Evolutionary conservation across 2,888 invertebrate species (phyloP), one percentile per base, ranked within the genome.

Genomic region (Piscicola geometra): DNA sequence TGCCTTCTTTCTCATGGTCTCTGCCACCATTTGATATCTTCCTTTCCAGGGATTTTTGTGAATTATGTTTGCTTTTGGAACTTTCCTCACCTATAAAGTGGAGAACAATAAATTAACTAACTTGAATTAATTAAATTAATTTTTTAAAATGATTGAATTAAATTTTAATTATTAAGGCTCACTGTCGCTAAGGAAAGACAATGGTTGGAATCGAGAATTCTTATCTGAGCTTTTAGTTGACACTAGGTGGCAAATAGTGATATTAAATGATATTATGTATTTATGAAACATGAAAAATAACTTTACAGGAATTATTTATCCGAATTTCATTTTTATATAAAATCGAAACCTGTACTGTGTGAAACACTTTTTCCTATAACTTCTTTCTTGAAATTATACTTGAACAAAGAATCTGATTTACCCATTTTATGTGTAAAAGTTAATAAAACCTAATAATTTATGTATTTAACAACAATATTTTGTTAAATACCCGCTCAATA

Each of bases 301-400:
- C 21, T 15, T 47, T 47, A 9, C 9, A 47, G 21, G 21, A 47
- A 47, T 47, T 15, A 47, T 15, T 47, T 21, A 21, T 47, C 21
- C 21, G 9, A 47, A 47, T 21, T 15, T 47, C 12, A 47, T 47
- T 15, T 15, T 15, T 15, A 15, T 21, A 47, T 47, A 21, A 56
- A 56, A 56, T 18, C 60, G 60, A 56, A 56, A 56, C 60, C 60
- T 56, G 60, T 18, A 21, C 25, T 56, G 3, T 56, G n/a, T 3
- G 60, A 56, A 18, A 18, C n/a, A 25, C 60, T 56, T 21, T 56
- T 56, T 25, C 25, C 60, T 15, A 56, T 3, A 56, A 56, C 60
- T 56, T 56, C 60, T 56, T 56, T 56, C n/a, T 56, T 56, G n/a
- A 56, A 56, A 56, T 56, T 56, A 25, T 56, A 56, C 3, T 56